Evolutionary conservation across 2,888 invertebrate genomes (phyloP), one percentile per base, ranked within the genome.

Genomic region (Hydriomena furcata): DNA sequence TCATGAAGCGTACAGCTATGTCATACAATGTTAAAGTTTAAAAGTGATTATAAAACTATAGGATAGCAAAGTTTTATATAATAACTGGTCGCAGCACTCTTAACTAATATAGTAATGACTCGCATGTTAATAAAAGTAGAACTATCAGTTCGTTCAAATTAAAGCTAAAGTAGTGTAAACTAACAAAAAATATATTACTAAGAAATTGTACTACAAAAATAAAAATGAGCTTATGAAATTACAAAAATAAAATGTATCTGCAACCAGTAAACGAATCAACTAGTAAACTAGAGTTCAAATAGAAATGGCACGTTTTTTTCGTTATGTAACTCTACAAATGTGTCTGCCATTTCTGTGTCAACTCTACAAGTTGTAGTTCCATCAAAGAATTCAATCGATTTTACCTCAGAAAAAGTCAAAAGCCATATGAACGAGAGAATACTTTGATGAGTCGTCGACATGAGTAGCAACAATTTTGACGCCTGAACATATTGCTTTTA

Each of bases 141-240:
- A 58, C 42, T 55, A 55, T 55, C 55, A 52, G 54, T 58, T 58
- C 58, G 46, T 37, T 48, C 40, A 44, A 43, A 6, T 38, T 45
- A 46, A 43, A 31, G n/a, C 30, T 40, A 47, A 11, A 7, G 40
- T 28, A 46, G 17, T 46, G 36, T 31, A 42, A 36, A 50, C 4
- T 8, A 36, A 40, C 23, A 13, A 35, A n/a, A 34, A 27, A 45
- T 21, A 25, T 34, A 42, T 24, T 20, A 6, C 10, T 24, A 41
- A 24, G n/a, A 41, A 35, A 38, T 21, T 8, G 27, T 30, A 36
- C 25, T 37, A 45, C n/a, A n/a, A 37, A 31, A 31, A 21, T 20
- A 43, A 20, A 28, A 24, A 20, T 21, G 20, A 35, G 24, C 23
- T 24, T 34, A 11, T 21, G 23, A 31, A 41, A 36, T 5, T 37